Evolutionary conservation across 2,888 invertebrate genomes (phyloP).

Genomic region (Steinernema scapterisci): DNA sequence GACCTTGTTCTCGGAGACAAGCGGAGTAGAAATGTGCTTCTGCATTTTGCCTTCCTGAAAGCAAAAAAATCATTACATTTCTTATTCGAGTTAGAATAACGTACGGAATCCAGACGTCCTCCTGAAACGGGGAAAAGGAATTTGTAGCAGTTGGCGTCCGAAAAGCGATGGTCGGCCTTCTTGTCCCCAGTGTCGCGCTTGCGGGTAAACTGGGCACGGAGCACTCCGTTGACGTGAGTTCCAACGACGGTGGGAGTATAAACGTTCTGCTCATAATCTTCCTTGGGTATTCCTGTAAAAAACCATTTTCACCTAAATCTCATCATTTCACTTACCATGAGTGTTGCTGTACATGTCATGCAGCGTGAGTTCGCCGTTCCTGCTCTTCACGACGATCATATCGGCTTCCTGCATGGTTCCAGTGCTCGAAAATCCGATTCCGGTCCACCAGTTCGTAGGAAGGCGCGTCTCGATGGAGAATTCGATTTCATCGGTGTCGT

Average conservation of each 20-base stretch:
- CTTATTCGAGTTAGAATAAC: too few relatives aligned
- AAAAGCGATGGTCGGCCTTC: slow-evolving; percentile 55
- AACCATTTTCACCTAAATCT: slow-evolving; percentile 24
- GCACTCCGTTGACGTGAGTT: slow-evolving; percentile 61
- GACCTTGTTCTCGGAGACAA: slow-evolving; percentile 53
- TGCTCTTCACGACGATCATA: slow-evolving; percentile 58
- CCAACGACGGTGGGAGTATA: slow-evolving; percentile 40
- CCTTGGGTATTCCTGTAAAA: slow-evolving; percentile 39
- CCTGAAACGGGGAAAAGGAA: slow-evolving; percentile 65
- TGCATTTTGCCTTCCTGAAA: slow-evolving; percentile 46
- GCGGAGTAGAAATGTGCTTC: slow-evolving; percentile 56
- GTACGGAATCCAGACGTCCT: slow-evolving; percentile 54
- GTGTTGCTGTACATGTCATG: slow-evolving; percentile 59
- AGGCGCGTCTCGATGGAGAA: slow-evolving; percentile 65
- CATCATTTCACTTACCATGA: slow-evolving; percentile 35
- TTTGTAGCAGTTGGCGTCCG: slow-evolving; percentile 57
- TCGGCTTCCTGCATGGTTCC: slow-evolving; percentile 66
- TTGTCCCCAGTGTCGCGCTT: slow-evolving; percentile 58
- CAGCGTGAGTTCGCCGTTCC: slow-evolving; percentile 52
- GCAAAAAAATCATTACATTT: slow-evolving; percentile 37
- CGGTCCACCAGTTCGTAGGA: slow-evolving; percentile 63
- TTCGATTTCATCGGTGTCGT: slow-evolving; percentile 65
- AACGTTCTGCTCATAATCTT: slow-evolving; percentile 43
- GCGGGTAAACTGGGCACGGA: slow-evolving; percentile 64
- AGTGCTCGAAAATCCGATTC: slow-evolving; percentile 59